Conservation (phyloP, 1,140 invertebrate species). For the Leptinotarsa defecta region DNA sequence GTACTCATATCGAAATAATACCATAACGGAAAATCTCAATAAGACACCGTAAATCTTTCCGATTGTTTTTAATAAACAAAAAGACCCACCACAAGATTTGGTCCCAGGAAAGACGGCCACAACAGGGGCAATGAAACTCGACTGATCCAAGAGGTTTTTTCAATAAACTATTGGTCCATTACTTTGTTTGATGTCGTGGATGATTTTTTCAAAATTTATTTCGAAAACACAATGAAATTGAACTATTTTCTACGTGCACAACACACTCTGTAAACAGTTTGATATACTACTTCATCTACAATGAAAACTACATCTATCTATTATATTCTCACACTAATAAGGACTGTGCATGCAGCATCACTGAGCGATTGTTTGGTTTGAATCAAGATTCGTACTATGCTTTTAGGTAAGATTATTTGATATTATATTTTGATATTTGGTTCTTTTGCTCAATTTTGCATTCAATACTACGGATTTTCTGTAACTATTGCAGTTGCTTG, state of each 20-base stretch:
- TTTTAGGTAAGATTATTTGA: slow-evolving; percentile 65
- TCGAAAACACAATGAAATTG: background rate
- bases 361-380: slow-evolving; percentile 75
- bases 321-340: slow-evolving; percentile 35
- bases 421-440: slow-evolving; percentile 9
- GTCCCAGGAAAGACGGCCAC: no score
- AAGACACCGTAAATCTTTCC: no score
- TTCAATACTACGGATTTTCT: slow-evolving; percentile 29
- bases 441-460: background rate
- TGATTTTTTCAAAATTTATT: no score
- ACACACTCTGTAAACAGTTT: background rate
- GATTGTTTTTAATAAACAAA: no score
- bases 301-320: slow-evolving; percentile 17
- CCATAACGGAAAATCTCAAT: no score
- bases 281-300: slow-evolving; percentile 16
- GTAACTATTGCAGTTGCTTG: slow-evolving; percentile 61
- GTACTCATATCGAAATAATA: no score
- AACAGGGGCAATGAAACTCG: no score
- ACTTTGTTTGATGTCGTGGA: no score
- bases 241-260: background rate
- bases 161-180: no score
- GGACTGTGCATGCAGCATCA: slow-evolving; percentile 69
- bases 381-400: slow-evolving; percentile 70
- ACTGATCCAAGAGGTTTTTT: no score
- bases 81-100: no score